Evolutionary conservation across 2,113 vertebrate species (phyloP).

Genomic region (Cochlearius cochlearius): DNA sequence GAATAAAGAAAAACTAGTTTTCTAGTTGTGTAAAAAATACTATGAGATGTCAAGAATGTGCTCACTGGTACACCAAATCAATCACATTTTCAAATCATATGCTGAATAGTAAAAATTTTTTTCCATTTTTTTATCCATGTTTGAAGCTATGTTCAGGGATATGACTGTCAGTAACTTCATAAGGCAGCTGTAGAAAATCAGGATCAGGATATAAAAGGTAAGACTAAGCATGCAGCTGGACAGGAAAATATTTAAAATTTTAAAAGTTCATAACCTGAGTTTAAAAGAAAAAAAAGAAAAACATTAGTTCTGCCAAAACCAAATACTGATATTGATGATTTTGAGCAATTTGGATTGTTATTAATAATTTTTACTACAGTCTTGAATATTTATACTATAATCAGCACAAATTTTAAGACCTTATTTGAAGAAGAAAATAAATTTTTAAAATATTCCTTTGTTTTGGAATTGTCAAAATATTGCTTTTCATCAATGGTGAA

Average conservation of each 20-base stretch:
- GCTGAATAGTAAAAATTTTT: too few species aligned
- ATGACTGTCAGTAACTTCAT: background rate
- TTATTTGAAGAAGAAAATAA: background rate
- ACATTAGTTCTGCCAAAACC: background rate
- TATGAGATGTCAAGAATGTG: background rate
- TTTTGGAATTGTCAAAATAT: background rate
- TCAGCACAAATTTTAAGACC: background rate
- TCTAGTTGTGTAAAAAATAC: background rate
- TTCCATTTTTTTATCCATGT: background rate
- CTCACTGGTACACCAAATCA: background rate
- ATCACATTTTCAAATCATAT: background rate
- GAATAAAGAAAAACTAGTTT: background rate
- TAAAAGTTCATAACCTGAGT: background rate
- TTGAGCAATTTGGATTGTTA: background rate
- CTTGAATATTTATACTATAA: background rate
- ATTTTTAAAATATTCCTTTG: background rate
- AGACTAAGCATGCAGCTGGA: rapidly evolving
- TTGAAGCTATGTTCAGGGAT: background rate
- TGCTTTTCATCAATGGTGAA: background rate
- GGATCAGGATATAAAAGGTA: background rate
- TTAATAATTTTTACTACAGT: background rate
- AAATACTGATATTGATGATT: background rate
- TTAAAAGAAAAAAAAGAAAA: background rate
- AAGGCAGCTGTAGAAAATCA: background rate
- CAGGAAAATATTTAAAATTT: background rate